Base-by-base conservation (phyloP, 1,140 invertebrate genomes). In the Drosophila varians region DNA sequence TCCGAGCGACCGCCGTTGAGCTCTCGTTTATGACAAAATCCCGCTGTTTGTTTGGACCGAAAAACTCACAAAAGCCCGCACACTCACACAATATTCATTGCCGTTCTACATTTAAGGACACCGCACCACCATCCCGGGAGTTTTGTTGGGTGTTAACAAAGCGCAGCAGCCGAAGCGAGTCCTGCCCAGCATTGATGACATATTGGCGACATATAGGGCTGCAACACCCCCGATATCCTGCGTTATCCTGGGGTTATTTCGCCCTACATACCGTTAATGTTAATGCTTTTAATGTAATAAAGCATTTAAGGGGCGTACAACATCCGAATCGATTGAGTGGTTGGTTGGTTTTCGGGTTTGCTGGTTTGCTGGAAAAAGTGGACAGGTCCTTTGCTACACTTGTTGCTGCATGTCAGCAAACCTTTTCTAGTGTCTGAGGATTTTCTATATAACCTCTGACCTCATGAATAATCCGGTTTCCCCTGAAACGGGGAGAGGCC, bases 201-300 rank as follows among this genome's bases (percentile, higher is more conserved):
- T 83, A 88, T 87, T 88, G 79, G 74, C 71, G 56, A 16, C 57
- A 31, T 31, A 31, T 9, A 3, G 9, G 46, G 38, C 11, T 60
- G 62, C 49, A 62, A 58, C 55, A 52, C 12, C 26, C 19, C 14
- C 19, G 21, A 21, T 2, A n/a, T n/a, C n/a, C n/a, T 38, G 46
- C 23, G 31, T 51, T 48, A 25, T 64, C 42, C 40, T 58, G 21
- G 34, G 56, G 68, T 60, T 76, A 71, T 57, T 79, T 61, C 76
- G 82, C 80, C 76, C 77, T 77, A 87, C 65, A 80, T 83, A 71
- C 61, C 76, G 74, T 88, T 75, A 88, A 88, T 88, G 83, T 87
- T 87, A 87, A 87, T 88, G 83, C 83, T 87, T 87, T 83, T 88
- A 87, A 87, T 87, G 83, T 78, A 88, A 88, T 88, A 88, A 88